A percentile compares a stretch with the other conserved stretches of the same genome.
phyloP scores from a whole-genome alignment of 2,797 vertebrate genomes.

The Psittacula echo region DNA sequence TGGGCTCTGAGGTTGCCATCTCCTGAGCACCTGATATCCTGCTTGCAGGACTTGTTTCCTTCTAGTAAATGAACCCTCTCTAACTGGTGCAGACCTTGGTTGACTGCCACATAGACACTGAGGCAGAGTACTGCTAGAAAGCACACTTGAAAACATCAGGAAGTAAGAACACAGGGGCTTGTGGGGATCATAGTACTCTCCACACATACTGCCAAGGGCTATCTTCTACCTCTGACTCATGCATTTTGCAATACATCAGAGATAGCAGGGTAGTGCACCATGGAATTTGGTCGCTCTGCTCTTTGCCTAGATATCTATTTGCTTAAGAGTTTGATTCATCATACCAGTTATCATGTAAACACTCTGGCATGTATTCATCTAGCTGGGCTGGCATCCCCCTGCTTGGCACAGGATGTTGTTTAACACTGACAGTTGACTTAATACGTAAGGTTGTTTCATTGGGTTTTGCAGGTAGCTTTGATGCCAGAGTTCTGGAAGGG shows the following conservation, averaged over 20 bases:
- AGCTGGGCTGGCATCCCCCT: conserved; percentile 7
- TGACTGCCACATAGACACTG: not conserved
- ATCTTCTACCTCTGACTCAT: conserved; percentile 9
- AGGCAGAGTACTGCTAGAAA: not conserved
- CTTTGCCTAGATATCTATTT: conserved; percentile 32
- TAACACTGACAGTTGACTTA: not conserved
- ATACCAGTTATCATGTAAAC: not conserved
- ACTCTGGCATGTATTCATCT: not conserved
- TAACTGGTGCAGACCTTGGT: not conserved
- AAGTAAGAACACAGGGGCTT: not conserved
- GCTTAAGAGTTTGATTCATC: not conserved
- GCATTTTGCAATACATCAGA: not conserved
- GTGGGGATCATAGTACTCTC: not conserved
- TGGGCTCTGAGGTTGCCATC: not conserved
- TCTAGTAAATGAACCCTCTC: not conserved
- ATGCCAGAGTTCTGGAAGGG: not conserved
- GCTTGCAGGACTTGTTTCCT: not conserved
- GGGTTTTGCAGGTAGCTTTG: not conserved
- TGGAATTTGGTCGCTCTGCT: conserved; percentile 44
- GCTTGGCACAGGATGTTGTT: not conserved
- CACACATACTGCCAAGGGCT: not conserved
- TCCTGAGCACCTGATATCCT: not conserved
- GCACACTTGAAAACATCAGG: not conserved
- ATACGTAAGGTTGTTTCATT: not conserved
- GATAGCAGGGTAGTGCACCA: conserved; percentile 3